A percentile compares a stretch with the other conserved stretches of the same genome.
These are phyloP conservation scores for Toxotes chatareus DNA, from an alignment of 2,113 vertebrate genomes.

Conservation along the genomic window DNA sequence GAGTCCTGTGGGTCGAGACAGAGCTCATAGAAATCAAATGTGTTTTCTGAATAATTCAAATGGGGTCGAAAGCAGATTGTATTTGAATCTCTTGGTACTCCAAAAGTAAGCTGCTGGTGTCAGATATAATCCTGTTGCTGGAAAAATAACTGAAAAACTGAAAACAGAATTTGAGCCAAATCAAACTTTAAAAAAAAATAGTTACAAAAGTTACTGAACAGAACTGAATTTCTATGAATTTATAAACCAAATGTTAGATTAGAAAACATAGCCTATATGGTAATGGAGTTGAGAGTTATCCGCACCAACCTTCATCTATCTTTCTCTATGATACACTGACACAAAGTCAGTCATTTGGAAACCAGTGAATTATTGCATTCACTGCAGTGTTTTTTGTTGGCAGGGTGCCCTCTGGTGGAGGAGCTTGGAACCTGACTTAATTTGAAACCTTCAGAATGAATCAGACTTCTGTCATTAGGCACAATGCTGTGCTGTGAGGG, in stretches of 20 bases:
- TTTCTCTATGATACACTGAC: not conserved
- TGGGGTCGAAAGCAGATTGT: not conserved
- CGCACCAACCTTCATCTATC: not conserved
- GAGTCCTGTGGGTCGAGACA: constrained; percentile 34
- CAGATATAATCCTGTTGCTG: not conserved
- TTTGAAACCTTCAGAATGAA: not conserved
- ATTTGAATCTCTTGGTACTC: not conserved
- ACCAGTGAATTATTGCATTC: not conserved
- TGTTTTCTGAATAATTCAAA: constrained; percentile 20
- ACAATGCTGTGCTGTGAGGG: not conserved
- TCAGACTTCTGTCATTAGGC: not conserved
- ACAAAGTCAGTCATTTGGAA: not conserved
- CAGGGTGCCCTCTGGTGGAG: constrained; percentile 64
- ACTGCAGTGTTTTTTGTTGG: constrained; percentile 29
- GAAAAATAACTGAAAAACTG: not conserved
- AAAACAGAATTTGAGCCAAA: not conserved
- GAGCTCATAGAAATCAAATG: not conserved
- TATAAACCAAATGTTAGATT: not conserved
- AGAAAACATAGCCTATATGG: not conserved
- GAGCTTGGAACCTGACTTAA: not conserved
- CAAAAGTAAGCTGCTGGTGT: not conserved
- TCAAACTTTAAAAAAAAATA: not conserved
- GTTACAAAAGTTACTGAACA: constrained; percentile 1
- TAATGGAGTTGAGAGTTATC: not conserved
- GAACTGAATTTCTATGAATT: not conserved